Evolutionary conservation across 2,888 invertebrate species (phyloP).

Genomic region (Dichetophora obliterata): DNA sequence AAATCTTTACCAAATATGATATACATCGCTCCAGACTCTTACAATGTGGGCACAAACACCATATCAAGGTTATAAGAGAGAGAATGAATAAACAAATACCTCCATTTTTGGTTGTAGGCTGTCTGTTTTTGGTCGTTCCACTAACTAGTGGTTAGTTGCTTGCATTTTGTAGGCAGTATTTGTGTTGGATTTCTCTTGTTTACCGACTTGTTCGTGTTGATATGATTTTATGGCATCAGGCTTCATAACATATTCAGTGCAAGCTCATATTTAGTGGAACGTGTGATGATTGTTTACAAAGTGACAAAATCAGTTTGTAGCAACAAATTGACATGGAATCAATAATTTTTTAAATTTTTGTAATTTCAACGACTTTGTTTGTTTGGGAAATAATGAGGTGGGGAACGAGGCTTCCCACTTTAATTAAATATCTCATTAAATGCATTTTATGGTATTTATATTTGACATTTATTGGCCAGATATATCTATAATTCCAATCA

Average conservation of each 20-base stretch:
- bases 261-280: background rate
- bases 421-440: no score
- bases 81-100: background rate
- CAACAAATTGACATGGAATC: no score
- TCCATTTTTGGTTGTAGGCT: slow-evolving; percentile 15
- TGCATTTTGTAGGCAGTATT: background rate
- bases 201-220: slow-evolving; percentile 1
- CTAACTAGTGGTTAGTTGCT: slow-evolving; percentile 14
- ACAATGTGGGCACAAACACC: background rate
- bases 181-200: slow-evolving; percentile 14
- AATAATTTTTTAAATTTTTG: no score
- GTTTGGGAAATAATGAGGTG: no score
- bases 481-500: no score
- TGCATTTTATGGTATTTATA: no score
- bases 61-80: slow-evolving; percentile 25
- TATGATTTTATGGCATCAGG: background rate
- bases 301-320: background rate
- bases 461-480: no score
- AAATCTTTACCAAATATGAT: slow-evolving; percentile 16
- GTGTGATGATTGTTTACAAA: background rate
- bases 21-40: background rate
- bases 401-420: no score
- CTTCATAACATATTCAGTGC: background rate
- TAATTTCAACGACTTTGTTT: no score
- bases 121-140: slow-evolving; percentile 22